Evolutionary conservation across 2,888 invertebrate species (phyloP).

Genomic region (Hedya salicella): DNA sequence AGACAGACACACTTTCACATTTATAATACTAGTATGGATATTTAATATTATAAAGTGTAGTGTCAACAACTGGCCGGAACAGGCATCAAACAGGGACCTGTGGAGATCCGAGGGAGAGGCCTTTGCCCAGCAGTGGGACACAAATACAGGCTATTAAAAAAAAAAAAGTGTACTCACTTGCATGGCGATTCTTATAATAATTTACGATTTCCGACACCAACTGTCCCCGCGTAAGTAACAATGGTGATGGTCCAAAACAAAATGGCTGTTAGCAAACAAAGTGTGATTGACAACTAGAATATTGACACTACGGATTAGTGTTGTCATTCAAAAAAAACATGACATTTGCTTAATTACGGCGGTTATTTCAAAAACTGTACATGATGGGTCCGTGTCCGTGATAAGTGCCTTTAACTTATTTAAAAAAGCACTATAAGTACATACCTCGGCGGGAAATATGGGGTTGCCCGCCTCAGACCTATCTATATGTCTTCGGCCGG

Average conservation of each 20-base stretch:
- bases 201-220: not conserved
- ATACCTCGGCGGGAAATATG: too few species aligned
- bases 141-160: too few species aligned
- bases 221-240: not conserved
- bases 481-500: too few species aligned
- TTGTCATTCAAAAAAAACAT: not conserved
- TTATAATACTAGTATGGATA: too few species aligned
- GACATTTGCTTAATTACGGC: not conserved
- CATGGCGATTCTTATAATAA: conserved; percentile 21
- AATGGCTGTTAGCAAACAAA: not conserved
- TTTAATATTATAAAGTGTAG: too few species aligned
- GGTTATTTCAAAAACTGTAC: not conserved
- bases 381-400: not conserved
- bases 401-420: not conserved
- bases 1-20: too few species aligned
- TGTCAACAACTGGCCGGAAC: too few species aligned
- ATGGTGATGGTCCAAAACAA: conserved; percentile 1
- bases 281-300: not conserved
- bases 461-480: too few species aligned
- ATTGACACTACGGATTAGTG: not conserved
- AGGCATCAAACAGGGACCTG: too few species aligned
- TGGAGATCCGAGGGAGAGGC: too few species aligned
- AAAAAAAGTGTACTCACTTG: conserved; percentile 11
- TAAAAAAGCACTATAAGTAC: too few species aligned
- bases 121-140: too few species aligned